A percentile compares a stretch with the other conserved stretches of the same genome.
These are phyloP conservation scores for Helobdella robusta DNA, from an alignment of 2,888 invertebrate species.

Conservation along the genomic window DNA sequence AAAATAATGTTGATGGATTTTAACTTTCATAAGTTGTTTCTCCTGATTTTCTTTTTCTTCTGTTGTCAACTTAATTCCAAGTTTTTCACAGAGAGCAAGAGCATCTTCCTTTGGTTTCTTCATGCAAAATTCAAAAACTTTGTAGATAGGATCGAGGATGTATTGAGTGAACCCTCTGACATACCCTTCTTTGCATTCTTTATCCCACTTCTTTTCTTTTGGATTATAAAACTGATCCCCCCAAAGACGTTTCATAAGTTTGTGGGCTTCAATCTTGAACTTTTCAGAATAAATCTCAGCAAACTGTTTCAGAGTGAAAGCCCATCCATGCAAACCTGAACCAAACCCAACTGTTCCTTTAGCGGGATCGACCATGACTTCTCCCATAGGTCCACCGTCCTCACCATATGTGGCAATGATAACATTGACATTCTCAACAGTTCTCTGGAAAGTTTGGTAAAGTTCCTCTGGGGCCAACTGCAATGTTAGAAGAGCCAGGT, in stretches of 20 bases:
- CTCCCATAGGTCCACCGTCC: slow-evolving; percentile 96
- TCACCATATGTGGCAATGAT: slow-evolving; percentile 93
- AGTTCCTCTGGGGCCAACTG: slow-evolving; percentile 92
- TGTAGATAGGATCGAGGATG: slow-evolving; percentile 96
- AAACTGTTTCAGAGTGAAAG: slow-evolving; percentile 98
- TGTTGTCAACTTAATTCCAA: slow-evolving; percentile 79
- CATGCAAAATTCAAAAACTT: slow-evolving; percentile 77
- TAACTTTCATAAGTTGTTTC: slow-evolving; percentile 75
- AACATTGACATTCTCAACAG: slow-evolving; percentile 98
- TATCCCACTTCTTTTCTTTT: slow-evolving; percentile 75
- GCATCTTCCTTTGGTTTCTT: slow-evolving; percentile 90
- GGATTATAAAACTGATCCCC: slow-evolving; percentile 98
- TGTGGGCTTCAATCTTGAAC: slow-evolving; percentile 82
- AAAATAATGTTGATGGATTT: too few relatives aligned
- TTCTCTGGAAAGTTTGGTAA: slow-evolving; percentile 98
- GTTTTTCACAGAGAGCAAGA: slow-evolving; percentile 72
- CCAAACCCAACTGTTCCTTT: slow-evolving; percentile 99
- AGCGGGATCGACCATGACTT: slow-evolving; percentile 93
- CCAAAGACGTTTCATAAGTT: slow-evolving; percentile 89
- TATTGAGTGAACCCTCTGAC: slow-evolving; percentile 93
- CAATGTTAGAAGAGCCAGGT: slow-evolving; percentile 91
- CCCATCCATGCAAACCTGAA: slow-evolving; percentile 99
- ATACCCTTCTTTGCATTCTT: slow-evolving; percentile 56
- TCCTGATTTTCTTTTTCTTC: slow-evolving; percentile 95
- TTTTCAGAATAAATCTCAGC: slow-evolving; percentile 97